phyloP scores from a whole-genome alignment of 2,113 vertebrate species.

The Lophius piscatorius region DNA sequence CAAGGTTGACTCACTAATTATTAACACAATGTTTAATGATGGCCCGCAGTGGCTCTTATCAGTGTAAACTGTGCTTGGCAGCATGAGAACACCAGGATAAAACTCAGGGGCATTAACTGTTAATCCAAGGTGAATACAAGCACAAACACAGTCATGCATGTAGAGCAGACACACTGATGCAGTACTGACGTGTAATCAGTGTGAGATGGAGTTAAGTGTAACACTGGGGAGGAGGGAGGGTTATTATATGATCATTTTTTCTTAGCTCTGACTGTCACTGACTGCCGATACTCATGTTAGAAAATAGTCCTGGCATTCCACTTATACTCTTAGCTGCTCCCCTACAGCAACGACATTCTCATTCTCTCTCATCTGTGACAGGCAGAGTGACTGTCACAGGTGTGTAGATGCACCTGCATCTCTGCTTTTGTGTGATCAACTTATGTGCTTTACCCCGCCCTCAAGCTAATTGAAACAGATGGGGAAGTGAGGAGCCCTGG shows the following conservation, averaged over 20 bases:
- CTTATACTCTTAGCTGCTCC: constrained; percentile 21
- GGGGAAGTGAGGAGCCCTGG: constrained; percentile 44
- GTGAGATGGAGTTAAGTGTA: not conserved
- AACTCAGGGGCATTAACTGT: constrained; percentile 12
- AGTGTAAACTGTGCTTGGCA: not conserved
- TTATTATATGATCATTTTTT: no score
- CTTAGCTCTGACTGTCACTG: constrained; percentile 7
- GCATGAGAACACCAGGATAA: not conserved
- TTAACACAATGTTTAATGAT: not conserved
- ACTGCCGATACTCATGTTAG: constrained; percentile 1
- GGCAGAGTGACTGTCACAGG: constrained; percentile 33
- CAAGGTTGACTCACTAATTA: constrained; percentile 7
- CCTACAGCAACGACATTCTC: constrained; percentile 3
- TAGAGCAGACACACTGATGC: constrained; percentile 12
- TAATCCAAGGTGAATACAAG: constrained; percentile 5
- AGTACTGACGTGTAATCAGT: constrained; percentile 8
- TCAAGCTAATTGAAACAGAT: constrained; percentile 70
- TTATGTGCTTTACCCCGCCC: constrained; percentile 51
- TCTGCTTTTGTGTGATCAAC: constrained; percentile 36
- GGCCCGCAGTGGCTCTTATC: constrained; percentile 3
- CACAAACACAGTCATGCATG: constrained; percentile 5
- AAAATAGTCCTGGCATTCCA: constrained; percentile 5
- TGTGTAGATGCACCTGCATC: constrained; percentile 45
- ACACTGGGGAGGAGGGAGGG: no score
- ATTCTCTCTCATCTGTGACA: constrained; percentile 19